Conservation (phyloP, 2,113 vertebrate genomes). For the Bagarius yarrelli region DNA sequence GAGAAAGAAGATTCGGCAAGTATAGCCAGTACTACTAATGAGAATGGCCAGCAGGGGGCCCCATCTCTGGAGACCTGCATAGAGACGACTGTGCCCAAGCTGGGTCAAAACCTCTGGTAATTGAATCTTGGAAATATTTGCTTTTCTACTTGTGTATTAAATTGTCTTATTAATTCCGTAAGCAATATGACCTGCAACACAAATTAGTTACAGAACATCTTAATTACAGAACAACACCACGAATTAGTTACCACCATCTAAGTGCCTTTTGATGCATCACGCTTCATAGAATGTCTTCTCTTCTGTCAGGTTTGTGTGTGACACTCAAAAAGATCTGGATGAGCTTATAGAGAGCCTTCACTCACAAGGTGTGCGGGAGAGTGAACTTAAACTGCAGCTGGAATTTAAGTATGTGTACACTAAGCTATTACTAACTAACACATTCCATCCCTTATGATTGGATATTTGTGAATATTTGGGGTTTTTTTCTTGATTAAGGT, state of each 20-base stretch:
- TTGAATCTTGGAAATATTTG: background rate
- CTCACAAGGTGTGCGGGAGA: constrained; percentile 90
- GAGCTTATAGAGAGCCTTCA: constrained; percentile 87
- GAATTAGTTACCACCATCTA: background rate
- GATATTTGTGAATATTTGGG: background rate
- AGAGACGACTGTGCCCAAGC: constrained; percentile 88
- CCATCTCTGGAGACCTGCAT: constrained; percentile 68
- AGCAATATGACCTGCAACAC: no score
- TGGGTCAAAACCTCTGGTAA: constrained; percentile 96
- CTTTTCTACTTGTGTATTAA: background rate
- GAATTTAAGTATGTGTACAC: constrained; percentile 74
- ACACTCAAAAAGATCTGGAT: constrained; percentile 83
- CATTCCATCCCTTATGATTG: background rate
- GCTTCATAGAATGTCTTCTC: background rate
- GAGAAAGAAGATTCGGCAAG: constrained; percentile 73
- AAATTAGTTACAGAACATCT: background rate
- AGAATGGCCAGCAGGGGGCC: constrained; percentile 67
- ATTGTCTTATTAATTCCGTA: background rate
- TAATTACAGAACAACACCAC: background rate
- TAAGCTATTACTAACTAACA: no score
- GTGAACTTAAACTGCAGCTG: constrained; percentile 83
- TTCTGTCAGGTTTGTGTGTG: constrained; percentile 86
- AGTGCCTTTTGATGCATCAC: fast-evolving
- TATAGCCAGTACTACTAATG: constrained; percentile 63
- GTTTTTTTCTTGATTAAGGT: constrained; percentile 68